Evolutionary conservation across 2,797 vertebrate genomes (phyloP), one percentile per base, ranked within the genome.

Genomic region (Luscinia luscinia): DNA sequence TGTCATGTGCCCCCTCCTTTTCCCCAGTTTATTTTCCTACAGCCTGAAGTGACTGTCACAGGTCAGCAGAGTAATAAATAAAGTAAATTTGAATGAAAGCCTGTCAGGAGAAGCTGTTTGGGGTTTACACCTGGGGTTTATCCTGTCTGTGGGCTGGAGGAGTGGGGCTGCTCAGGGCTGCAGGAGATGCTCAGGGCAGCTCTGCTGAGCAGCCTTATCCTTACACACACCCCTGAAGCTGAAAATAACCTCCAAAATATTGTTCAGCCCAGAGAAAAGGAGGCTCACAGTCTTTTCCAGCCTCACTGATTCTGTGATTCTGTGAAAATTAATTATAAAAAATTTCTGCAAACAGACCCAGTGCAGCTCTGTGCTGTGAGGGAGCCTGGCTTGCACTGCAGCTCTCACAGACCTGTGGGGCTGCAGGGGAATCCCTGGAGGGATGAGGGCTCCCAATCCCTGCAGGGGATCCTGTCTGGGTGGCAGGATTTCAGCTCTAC

Each of bases 1-100:
- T 49, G 34, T 8, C 7, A 0, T 0, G 0, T 24, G 9, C 2
- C 13, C 11, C 8, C 15, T 40, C 15, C 11, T 28, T 12, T 0
- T 2, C 16, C 15, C 28, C 19, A 2, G 0, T 27, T 40, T 43
- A 7, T 38, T 63, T 45, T 59, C 52, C 28, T 19, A 9, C 15
- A 69, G 46, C 24, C 78, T 61, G 36, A 43, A 28, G 55, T 7
- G 32, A 16, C 13, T 34, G 48, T 8, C 10, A 34, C 55, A 28
- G 63, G 43, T 28, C 27, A 51, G 49, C 7, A 51, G 28, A 51
- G 49, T 51, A 28, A 51, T 28, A 51, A 28, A 51, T 18, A 51
- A 43, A 49, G 27, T 5, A 21, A 87, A 66, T 32, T 21, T 8
- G 41, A 17, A n/a, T 3, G 6, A 38, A 61, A 75, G 5, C 15